Conservation (phyloP, 2,113 vertebrate genomes). For the Hyperopisus bebe region DNA sequence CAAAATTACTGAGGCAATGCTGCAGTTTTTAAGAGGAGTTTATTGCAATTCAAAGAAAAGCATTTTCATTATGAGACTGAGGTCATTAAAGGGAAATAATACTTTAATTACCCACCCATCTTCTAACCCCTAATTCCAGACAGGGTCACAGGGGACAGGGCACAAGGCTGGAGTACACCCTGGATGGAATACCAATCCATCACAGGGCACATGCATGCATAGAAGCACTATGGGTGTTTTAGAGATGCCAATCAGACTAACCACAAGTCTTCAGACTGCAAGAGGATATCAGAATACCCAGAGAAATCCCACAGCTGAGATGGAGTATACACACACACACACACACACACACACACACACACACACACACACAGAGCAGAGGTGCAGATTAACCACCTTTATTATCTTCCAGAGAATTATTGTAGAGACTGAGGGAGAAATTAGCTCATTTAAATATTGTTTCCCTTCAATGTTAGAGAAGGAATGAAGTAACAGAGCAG, state of each 20-base stretch:
- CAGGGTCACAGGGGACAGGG: background rate
- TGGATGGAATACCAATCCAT: background rate
- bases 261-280: background rate
- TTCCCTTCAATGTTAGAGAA: constrained; percentile 70
- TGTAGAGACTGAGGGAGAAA: background rate
- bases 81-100: constrained; percentile 18
- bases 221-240: background rate
- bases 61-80: constrained; percentile 16
- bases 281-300: background rate
- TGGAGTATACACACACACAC: background rate
- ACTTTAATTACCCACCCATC: background rate
- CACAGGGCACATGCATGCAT: background rate
- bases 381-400: background rate
- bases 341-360: too few species aligned
- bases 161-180: background rate
- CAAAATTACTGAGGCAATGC: constrained; percentile 50
- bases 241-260: background rate
- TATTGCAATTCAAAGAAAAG: constrained; percentile 31
- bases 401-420: background rate
- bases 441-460: constrained; percentile 46
- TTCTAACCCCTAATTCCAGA: background rate
- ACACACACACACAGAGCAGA: background rate
- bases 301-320: background rate
- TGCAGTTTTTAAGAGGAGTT: constrained; percentile 49
- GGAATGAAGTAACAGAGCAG: constrained; percentile 48